Evolutionary conservation across 2,113 vertebrate genomes (phyloP), one percentile per base, ranked within the genome.

Genomic region (Rhineura floridana): DNA sequence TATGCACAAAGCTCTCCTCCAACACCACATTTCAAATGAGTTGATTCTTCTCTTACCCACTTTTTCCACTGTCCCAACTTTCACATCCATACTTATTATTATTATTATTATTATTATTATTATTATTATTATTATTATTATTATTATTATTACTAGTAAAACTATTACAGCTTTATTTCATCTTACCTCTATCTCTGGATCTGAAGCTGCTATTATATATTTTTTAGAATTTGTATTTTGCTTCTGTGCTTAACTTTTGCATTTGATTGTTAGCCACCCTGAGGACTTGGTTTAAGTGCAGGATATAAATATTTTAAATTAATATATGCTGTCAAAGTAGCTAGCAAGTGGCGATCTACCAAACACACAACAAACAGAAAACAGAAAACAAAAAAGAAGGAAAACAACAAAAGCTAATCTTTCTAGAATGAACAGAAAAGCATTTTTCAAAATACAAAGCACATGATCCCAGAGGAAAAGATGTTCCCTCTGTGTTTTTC

Each of bases 391-490:
- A 1, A 84, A 1, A 81, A 69, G 81, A n/a, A 85, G 84, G 28
- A 23, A 36, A 70, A 81, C n/a, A 72, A 73, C 39, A 87, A 5
- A 79, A 15, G 65, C 79, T 69, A 17, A 2, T 80, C 1, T 77
- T 88, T 81, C 48, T 81, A 4, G 1, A 72, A 17, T 85, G 79
- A 87, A 78, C 0, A 81, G 8, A 88, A 46, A 85, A 90, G 25
- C 44, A 44, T 65, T 75, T 89, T 39, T 36, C 39, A 25, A 59
- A 36, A 59, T 36, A 59, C 39, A 39, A 80, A 59, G 0, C 0
- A n/a, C 63, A 7, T 39, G 30, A 0, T 93, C 85, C 72, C 28
- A 84, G 77, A 87, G 69, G 4, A 78, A 30, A 88, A 75, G 59
- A 52, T 42, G 1, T 87, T 28, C 6, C 25, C 39, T 9, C 3